These are phyloP conservation scores for Uromys caudimaculatus DNA, from an alignment of 2,797 vertebrate species.

Conservation along the genomic window DNA sequence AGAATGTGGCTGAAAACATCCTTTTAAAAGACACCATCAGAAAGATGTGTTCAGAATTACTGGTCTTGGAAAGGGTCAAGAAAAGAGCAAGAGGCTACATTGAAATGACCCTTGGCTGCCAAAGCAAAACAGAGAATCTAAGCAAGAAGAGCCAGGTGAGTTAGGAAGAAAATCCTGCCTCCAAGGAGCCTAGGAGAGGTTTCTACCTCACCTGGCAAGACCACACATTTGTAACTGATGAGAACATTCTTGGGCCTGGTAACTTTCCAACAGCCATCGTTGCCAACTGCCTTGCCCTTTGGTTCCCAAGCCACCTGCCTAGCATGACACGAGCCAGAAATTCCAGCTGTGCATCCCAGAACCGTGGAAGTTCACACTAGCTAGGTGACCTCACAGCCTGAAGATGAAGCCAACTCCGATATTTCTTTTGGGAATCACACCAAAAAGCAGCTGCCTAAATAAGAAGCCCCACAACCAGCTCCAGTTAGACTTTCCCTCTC, in stretches of 20 bases:
- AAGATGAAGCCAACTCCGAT: conserved; percentile 43
- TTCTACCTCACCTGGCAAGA: not conserved
- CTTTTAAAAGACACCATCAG: not conserved
- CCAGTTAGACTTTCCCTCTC: not conserved
- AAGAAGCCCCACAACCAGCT: conserved; percentile 8
- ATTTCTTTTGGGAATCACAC: not conserved
- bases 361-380: not conserved
- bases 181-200: not conserved
- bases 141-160: not conserved
- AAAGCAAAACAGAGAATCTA: not conserved
- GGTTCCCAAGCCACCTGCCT: conserved; percentile 64
- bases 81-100: not conserved
- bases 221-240: not conserved
- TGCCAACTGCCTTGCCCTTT: conserved; percentile 41
- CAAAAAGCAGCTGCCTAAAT: conserved; percentile 67
- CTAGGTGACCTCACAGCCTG: conserved; percentile 54
- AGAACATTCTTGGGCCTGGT: not conserved
- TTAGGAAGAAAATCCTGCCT: not conserved
- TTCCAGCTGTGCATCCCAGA: conserved; percentile 39
- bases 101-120: not conserved
- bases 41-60: not conserved
- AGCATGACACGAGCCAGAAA: conserved; percentile 41
- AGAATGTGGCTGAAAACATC: not conserved
- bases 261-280: conserved; percentile 43
- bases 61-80: not conserved